Base-by-base conservation (phyloP, 92 coral and sea anemone genomes). In the Paragorgia papillata region DNA sequence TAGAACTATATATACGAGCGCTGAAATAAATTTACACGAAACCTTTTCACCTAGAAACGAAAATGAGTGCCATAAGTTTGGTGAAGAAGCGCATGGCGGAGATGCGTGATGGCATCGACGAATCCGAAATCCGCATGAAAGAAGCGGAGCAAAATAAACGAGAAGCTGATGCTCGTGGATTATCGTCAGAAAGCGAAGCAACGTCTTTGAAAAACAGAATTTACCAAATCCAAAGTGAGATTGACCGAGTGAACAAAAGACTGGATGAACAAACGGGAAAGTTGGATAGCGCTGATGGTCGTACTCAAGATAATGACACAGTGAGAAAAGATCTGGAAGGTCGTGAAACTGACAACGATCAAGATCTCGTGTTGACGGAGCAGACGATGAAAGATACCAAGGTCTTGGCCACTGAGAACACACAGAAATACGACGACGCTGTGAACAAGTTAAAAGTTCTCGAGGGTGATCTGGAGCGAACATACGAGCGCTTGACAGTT, bases 331-430 rank as follows among this genome's bases (percentile, higher is more conserved):
- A 86, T 28, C 53, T 95, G 66, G 99, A 95, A 50, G 97, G 88
- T 31, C 54, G 22, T 20, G 99, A 95, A 66, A 73, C 86, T 32
- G 95, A 91, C 62, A 96, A 86, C 0, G 99, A 95, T 48, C 97
- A 95, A 87, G 84, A 76, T 69, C 69, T 91, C 0, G 76, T 57
- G 35, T 62, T 75, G 1, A 50, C 82, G 24, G 99, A 95, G 71
- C 74, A 46, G 9, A 73, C 44, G 60, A 1, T 87, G 51, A 82
- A 74, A 39, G 99, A 91, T 25, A 78, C 84, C 3, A 78, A 67
- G 62, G 39, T 46, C 3, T 26, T 57, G 9, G 79, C 66, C 49
- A 89, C 89, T 34, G 99, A 95, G 25, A 59, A 74, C 19, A 17
- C 46, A 13, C 83, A 84, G 48, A 57, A 43, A 43, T 63, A 89